Base-by-base conservation (phyloP, 1,140 invertebrate species). In the Patella vulgata region DNA sequence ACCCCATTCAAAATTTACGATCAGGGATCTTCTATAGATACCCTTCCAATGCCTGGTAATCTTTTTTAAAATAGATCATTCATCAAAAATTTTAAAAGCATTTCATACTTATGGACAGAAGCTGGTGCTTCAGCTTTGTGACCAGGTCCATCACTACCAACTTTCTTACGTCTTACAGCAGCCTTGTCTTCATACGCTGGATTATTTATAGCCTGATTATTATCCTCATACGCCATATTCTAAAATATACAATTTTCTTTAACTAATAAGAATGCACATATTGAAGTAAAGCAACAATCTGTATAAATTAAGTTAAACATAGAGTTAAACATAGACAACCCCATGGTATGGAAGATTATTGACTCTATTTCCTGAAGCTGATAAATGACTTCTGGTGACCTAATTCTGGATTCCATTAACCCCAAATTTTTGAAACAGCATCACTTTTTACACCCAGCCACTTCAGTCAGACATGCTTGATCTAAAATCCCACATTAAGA, bases 111-210 rank as follows among this genome's bases (percentile, higher is more conserved):
- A 60, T 94, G 86, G 5, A 94, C 73, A 48, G 92, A 93, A 59
- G 91, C 91, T 55, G 88, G 87, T 79, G 92, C 87, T 0, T 92
- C 95, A 31, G 31, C 12, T 79, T 95, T 95, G 69, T 90, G 91
- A 62, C 91, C 87, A 59, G 92, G 89, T 82, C 93, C 90, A 56
- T 90, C 90, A 63, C 93, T 94, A 8, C 95, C 95, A 17, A 93
- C 88, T 27, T 87, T 88, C 17, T 90, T 87, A 54, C 94, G 85
- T 54, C 95, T 82, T 46, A 87, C 87, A 63, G 90, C 87, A 0
- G 95, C 93, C 63, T 93, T 87, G 79, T 97, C 94, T 71, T 89
- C 89, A 81, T 96, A 89, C 19, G 70, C 62, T 25, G 68, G 64
- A 63, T 75, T 68, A 23, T 70, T 69, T 19, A 79, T 48, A 57